phyloP scores from a whole-genome alignment of 2,113 vertebrate genomes.

The Herpetotheres cachinnans region DNA sequence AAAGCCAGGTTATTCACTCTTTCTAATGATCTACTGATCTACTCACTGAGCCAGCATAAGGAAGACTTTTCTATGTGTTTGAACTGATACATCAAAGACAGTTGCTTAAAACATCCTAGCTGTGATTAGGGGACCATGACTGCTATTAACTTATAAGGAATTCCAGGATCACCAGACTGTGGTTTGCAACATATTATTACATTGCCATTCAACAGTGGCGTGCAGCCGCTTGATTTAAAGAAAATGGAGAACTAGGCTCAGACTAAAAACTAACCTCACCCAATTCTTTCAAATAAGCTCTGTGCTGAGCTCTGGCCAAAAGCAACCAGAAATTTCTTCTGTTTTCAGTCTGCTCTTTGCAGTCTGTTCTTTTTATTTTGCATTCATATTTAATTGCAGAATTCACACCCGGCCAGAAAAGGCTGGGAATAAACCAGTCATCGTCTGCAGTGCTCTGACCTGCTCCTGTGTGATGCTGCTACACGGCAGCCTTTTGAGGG shows the following conservation, averaged over 20 bases:
- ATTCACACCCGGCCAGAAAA: conserved; percentile 2
- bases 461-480: not conserved
- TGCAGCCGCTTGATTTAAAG: not conserved
- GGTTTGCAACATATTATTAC: conserved; percentile 35
- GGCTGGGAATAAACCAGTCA: not conserved
- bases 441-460: not conserved
- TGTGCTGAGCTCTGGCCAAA: conserved; percentile 1
- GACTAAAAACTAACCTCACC: not conserved
- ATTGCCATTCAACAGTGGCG: not conserved
- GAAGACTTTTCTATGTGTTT: not conserved
- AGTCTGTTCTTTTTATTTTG: conserved; percentile 47
- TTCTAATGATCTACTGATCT: not conserved
- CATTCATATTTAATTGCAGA: conserved; percentile 40
- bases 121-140: conserved; percentile 42
- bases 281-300: not conserved
- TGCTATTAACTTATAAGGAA: conserved; percentile 51
- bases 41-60: not conserved
- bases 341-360: conserved; percentile 25
- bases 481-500: not conserved
- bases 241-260: not conserved
- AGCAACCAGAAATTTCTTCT: conserved; percentile 19
- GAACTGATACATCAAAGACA: conserved; percentile 7
- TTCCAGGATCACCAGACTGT: conserved; percentile 38
- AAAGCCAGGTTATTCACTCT: not conserved
- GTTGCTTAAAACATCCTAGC: conserved; percentile 24